phyloP scores from a whole-genome alignment of 2,797 vertebrate species.

The Macrochelys suwanniensis region DNA sequence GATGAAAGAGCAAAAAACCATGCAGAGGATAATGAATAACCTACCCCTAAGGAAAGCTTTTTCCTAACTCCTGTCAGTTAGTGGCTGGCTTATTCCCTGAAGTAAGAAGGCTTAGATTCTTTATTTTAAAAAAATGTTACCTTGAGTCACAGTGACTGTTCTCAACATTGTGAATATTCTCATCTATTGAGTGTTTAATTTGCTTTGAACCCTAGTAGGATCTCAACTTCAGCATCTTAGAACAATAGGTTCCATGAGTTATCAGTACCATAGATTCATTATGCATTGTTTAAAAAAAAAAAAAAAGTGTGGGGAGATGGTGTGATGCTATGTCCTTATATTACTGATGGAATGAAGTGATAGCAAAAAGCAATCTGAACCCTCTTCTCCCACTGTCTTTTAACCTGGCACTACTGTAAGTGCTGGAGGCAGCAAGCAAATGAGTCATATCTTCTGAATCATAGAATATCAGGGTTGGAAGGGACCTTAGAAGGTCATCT shows the following conservation, averaged over 20 bases:
- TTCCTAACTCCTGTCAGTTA: background rate
- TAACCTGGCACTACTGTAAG: background rate
- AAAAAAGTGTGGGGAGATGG: background rate
- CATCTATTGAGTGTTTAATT: background rate
- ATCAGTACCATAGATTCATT: background rate
- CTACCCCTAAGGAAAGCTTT: background rate
- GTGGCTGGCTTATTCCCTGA: background rate
- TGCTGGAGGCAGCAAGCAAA: background rate
- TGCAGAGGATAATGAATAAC: background rate
- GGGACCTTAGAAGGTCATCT: too few species aligned
- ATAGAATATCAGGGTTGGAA: too few species aligned
- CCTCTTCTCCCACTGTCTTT: background rate
- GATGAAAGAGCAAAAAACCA: background rate
- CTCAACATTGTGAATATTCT: slow-evolving; percentile 1
- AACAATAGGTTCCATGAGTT: background rate
- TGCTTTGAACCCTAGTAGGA: background rate
- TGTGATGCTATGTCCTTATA: slow-evolving; percentile 11
- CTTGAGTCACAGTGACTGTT: background rate
- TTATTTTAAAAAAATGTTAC: slow-evolving; percentile 4
- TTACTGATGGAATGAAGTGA: background rate
- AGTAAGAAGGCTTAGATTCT: background rate
- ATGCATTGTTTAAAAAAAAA: background rate
- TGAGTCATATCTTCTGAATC: background rate
- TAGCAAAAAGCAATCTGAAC: background rate
- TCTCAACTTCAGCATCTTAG: background rate